phyloP scores from a whole-genome alignment of 1,140 invertebrate species.

The Phymorhynchus buccinoides region DNA sequence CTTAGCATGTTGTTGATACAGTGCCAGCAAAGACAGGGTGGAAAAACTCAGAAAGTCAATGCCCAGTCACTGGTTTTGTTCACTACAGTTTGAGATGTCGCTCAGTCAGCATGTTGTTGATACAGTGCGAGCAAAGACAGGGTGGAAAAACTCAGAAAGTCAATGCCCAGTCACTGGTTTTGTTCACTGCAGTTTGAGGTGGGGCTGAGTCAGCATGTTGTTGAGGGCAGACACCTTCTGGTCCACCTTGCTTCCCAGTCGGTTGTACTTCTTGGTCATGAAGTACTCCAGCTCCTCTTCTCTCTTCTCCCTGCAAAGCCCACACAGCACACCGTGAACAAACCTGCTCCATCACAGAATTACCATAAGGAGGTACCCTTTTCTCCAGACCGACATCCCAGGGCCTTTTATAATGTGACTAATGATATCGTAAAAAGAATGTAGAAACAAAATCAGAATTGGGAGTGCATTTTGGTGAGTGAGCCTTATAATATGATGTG shows the following conservation, averaged over 20 bases:
- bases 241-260: constrained; percentile 65
- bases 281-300: constrained; percentile 72
- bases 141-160: no score
- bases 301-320: constrained; percentile 66
- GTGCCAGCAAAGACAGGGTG: no score
- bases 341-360: no score
- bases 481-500: no score
- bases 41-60: not conserved
- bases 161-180: not conserved
- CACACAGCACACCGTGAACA: not conserved
- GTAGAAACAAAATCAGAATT: no score
- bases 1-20: no score
- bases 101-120: constrained; percentile 31
- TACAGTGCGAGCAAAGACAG: no score
- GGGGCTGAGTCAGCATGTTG: constrained; percentile 54
- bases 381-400: no score
- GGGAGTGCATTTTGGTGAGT: no score
- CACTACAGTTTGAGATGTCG: not conserved
- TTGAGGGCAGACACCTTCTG: constrained; percentile 53
- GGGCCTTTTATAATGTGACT: no score
- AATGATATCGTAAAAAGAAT: no score
- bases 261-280: constrained; percentile 70
- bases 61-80: not conserved
- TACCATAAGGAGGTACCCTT: no score
- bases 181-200: constrained; percentile 57